Evolutionary conservation across 2,888 invertebrate genomes (phyloP).

Genomic region (Drosophila sordidapex): DNA sequence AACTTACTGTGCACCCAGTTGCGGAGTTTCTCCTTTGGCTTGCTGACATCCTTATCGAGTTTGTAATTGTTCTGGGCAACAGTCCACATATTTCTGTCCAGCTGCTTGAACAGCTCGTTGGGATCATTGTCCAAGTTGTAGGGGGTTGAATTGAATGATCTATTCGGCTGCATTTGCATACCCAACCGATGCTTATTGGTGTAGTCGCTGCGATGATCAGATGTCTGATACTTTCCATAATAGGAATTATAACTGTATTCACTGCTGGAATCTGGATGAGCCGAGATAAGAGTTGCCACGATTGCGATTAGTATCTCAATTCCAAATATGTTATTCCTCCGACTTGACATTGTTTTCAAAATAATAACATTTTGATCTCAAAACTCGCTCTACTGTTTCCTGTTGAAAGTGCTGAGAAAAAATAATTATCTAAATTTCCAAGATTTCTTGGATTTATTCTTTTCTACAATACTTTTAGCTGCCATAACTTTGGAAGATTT

Average conservation of each 20-base stretch:
- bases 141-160: background rate
- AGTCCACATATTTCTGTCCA: slow-evolving; percentile 16
- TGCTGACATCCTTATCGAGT: background rate
- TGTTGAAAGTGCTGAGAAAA: background rate
- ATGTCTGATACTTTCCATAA: background rate
- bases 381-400: background rate
- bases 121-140: slow-evolving; percentile 11
- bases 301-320: slow-evolving; percentile 42
- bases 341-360: slow-evolving; percentile 63
- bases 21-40: background rate
- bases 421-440: background rate
- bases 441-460: background rate
- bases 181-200: background rate
- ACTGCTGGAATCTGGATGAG: slow-evolving; percentile 9
- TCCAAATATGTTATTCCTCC: slow-evolving; percentile 14
- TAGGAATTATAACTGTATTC: background rate
- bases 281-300: slow-evolving; percentile 21
- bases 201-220: background rate
- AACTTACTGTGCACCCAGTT: slow-evolving; percentile 6
- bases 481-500: background rate
- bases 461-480: background rate
- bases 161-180: background rate
- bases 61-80: background rate
- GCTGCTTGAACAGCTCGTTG: slow-evolving; percentile 18
- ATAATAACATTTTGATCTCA: background rate